Evolutionary conservation across 2,113 vertebrate species (phyloP).

Genomic region (Cyanoramphus novaezelandiae): DNA sequence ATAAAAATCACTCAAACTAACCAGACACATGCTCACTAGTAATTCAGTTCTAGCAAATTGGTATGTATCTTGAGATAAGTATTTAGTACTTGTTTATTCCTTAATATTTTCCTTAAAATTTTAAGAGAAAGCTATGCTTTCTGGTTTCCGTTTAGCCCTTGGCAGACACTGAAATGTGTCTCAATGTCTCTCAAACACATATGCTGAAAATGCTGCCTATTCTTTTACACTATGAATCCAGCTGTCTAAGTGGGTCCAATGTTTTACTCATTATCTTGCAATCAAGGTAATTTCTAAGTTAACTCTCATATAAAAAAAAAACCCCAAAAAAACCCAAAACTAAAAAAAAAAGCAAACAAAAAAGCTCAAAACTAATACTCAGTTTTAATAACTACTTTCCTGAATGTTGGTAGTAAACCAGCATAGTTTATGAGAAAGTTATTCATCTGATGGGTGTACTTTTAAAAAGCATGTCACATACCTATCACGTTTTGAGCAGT

Average conservation of each 20-base stretch:
- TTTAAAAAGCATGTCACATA: background rate
- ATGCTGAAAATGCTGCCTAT: background rate
- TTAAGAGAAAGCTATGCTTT: background rate
- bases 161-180: background rate
- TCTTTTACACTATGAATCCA: background rate
- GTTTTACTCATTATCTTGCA: background rate
- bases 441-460: background rate
- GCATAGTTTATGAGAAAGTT: background rate
- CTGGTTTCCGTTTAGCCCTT: background rate
- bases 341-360: background rate
- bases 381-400: background rate
- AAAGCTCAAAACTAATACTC: rapidly evolving
- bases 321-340: rapidly evolving
- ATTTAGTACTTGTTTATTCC: background rate
- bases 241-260: background rate
- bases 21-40: background rate
- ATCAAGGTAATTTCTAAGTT: background rate
- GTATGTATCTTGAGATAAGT: background rate
- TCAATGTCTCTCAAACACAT: background rate
- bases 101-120: background rate
- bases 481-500: background rate
- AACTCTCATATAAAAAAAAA: background rate
- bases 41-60: background rate
- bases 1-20: background rate
- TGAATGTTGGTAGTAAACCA: background rate